phyloP scores from a whole-genome alignment of 2,113 vertebrate genomes.

The Chiloscyllium plagiosum region DNA sequence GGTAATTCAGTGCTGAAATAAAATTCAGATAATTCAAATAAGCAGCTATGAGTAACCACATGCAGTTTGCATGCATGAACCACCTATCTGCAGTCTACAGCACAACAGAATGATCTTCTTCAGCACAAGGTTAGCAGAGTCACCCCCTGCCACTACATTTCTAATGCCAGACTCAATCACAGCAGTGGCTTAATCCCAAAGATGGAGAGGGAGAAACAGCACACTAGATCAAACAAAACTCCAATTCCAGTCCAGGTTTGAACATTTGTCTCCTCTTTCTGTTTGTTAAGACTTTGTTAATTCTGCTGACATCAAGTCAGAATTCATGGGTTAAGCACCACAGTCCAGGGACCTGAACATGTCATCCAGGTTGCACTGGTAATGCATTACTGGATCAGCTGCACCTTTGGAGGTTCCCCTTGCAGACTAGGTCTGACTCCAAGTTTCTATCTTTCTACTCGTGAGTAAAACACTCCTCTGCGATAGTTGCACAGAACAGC shows the following conservation, averaged over 20 bases:
- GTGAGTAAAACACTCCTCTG: not conserved
- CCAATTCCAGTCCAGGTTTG: not conserved
- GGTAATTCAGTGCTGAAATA: not conserved
- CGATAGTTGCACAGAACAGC: not conserved
- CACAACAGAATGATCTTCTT: not conserved
- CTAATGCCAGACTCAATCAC: not conserved
- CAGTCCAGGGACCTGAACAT: not conserved
- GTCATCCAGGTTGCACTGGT: not conserved
- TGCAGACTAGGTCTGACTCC: not conserved
- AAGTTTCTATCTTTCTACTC: not conserved
- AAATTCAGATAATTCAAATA: conserved; percentile 1
- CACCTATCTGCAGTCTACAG: not conserved
- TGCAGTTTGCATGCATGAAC: not conserved
- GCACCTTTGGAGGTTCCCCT: not conserved
- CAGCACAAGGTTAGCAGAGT: not conserved
- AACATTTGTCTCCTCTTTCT: not conserved
- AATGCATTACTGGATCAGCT: not conserved
- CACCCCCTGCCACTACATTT: not conserved
- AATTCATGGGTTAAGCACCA: not conserved
- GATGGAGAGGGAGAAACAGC: not conserved
- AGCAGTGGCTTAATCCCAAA: not conserved
- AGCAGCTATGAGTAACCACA: not conserved
- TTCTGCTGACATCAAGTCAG: not conserved
- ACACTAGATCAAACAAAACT: not conserved
- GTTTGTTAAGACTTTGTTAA: not conserved